Conservation (phyloP, 1,140 invertebrate species). For the Theocolax elegans region DNA sequence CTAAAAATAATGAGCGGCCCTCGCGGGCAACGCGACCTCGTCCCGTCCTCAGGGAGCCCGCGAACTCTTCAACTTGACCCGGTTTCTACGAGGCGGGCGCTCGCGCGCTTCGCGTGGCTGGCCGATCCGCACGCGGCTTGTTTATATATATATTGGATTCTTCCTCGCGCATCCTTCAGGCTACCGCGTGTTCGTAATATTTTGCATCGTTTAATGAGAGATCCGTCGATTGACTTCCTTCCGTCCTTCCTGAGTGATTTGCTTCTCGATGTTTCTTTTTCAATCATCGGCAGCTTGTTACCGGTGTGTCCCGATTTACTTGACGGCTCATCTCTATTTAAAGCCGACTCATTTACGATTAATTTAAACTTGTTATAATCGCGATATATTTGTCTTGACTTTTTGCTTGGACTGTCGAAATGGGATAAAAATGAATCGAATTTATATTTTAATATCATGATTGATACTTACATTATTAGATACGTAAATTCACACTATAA, state of each 20-base stretch:
- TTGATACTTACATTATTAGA: no score
- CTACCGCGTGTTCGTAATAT: neutral
- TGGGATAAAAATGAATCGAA: no score
- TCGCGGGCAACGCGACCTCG: slow-evolving; percentile 32
- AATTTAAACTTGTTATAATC: no score
- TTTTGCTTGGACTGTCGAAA: no score
- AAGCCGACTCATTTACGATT: no score
- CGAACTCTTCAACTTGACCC: slow-evolving; percentile 65
- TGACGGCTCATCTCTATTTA: no score
- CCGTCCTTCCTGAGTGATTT: neutral
- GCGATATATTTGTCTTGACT: no score
- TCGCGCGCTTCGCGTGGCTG: neutral
- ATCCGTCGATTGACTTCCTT: neutral
- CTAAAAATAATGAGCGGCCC: no score
- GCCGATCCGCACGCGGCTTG: no score
- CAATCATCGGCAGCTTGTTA: neutral
- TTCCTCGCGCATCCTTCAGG: neutral
- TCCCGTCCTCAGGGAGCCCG: slow-evolving; percentile 53
- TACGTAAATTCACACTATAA: no score
- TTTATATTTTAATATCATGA: no score
- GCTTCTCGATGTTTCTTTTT: neutral
- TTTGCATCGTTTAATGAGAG: neutral
- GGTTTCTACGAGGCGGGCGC: slow-evolving; percentile 35
- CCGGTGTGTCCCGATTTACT: neutral
- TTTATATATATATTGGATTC: no score